Base-by-base conservation (phyloP, 2,888 invertebrate species). In the Ophion costatus region DNA sequence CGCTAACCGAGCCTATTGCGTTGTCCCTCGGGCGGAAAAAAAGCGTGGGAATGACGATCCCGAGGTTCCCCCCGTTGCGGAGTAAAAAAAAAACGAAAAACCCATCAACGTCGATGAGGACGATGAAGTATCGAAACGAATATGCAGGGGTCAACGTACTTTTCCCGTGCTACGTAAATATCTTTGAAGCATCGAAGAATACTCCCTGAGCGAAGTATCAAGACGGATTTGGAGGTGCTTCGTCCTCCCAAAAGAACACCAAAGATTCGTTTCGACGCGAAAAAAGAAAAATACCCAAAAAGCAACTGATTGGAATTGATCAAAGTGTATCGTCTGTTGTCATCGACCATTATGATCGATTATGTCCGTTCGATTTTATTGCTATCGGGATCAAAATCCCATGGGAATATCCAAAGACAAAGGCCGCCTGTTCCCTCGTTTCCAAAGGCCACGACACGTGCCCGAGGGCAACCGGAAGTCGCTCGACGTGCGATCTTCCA, bases 1-100 rank as follows among this genome's bases (percentile, higher is more conserved):
- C 51, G 51, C 29, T 5, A 24, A 42, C 56, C 57, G 78, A 83
- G 85, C 78, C 78, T 84, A 80, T 71, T 87, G 84, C 83, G 71
- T 80, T 84, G 77, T 80, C 67, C 59, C 33, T 70, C 33, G 14
- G 45, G 17, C 51, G 51, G 22, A 45, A 29, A 57, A 64, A 64
- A 73, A 14, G 24, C 61, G 61, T 74, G 61, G 73, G 73, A 74
- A 42, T 22, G 61, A 42, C 33, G 33, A 56, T 57, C 7, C 59
- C 20, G 59, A 59, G 59, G 20, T 22, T 22, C 33, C 10, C 11
- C n/a, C 22, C 24, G 29, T 10, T 20, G 57, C n/a, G n/a, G 29
- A 57, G 57, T 9, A 14, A 20, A 64, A 51, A 63, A 57, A 73
- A 57, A 17, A n/a, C 45, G 33, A 73, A 22, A 57, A 59, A 59